Conservation (phyloP, 2,888 invertebrate genomes). For the Cephus spinipes region DNA sequence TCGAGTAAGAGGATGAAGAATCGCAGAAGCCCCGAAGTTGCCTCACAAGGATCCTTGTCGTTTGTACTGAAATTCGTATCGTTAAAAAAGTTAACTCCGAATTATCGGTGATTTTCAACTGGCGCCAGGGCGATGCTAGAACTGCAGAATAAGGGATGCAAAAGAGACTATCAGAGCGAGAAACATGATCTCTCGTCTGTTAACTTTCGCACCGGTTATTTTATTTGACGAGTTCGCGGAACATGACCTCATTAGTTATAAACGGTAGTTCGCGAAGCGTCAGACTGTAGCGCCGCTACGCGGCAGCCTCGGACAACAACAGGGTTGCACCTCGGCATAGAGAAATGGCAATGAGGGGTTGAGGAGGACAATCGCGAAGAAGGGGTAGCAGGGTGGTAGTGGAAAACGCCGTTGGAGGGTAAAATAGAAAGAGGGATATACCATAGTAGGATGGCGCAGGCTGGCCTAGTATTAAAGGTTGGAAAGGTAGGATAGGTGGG, state of each 20-base stretch:
- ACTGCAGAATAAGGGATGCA: neutral
- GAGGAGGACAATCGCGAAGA: constrained; percentile 24
- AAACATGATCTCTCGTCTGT: neutral
- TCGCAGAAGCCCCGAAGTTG: neutral
- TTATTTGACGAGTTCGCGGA: constrained; percentile 7
- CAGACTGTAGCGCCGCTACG: neutral
- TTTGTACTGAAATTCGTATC: neutral
- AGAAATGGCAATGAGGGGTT: neutral
- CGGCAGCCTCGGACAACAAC: neutral
- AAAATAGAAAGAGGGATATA: neutral
- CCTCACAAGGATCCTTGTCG: neutral
- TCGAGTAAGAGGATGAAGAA: neutral
- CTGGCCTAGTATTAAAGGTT: neutral
- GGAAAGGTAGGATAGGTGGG: neutral
- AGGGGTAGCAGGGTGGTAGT: constrained; percentile 1
- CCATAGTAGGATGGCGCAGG: neutral
- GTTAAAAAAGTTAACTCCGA: neutral
- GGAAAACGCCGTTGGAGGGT: constrained; percentile 6
- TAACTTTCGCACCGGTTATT: neutral
- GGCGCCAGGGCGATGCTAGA: neutral
- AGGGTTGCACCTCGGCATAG: neutral
- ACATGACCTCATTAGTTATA: constrained; percentile 30
- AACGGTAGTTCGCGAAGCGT: constrained; percentile 18
- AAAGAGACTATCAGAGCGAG: neutral
- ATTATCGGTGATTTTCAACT: neutral